These are phyloP conservation scores for Hydrocynus forskahlii DNA, from an alignment of 2,797 vertebrate species.

Conservation along the genomic window DNA sequence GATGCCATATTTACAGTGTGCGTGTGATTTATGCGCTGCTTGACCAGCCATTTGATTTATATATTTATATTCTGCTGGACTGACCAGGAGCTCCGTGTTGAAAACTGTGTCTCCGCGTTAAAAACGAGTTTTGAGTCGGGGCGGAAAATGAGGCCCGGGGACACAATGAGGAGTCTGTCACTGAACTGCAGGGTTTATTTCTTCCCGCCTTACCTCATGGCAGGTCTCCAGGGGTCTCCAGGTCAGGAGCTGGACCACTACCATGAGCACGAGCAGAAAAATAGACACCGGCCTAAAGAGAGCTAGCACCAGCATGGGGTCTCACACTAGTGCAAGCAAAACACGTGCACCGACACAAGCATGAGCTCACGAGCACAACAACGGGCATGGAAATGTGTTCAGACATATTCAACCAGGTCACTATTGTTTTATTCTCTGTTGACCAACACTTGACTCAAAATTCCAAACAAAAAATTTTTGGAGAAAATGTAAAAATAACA, in stretches of 20 bases:
- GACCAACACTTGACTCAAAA: too few species aligned
- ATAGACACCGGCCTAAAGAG: too few species aligned
- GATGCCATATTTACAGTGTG: background rate
- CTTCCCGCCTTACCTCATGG: slow-evolving; percentile 60
- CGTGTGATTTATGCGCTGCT: background rate
- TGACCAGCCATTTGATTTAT: too few species aligned
- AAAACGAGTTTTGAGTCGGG: slow-evolving; percentile 66
- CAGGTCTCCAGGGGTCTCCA: slow-evolving; percentile 36
- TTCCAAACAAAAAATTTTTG: too few species aligned
- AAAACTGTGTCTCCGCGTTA: slow-evolving; percentile 55
- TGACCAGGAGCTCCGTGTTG: slow-evolving; percentile 13
- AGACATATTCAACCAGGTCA: too few species aligned
- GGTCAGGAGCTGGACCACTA: slow-evolving; percentile 16
- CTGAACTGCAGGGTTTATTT: slow-evolving; percentile 58
- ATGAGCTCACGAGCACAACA: background rate
- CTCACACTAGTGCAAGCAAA: background rate
- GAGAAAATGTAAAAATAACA: too few species aligned
- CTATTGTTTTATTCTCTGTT: too few species aligned
- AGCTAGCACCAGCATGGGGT: background rate
- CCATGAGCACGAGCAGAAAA: too few species aligned
- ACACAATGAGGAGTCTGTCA: slow-evolving; percentile 59
- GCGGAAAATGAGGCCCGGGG: slow-evolving; percentile 59
- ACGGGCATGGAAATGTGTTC: too few species aligned
- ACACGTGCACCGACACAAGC: background rate
- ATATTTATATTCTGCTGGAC: too few species aligned